A percentile compares a stretch with the other conserved stretches of the same genome.
phyloP scores from a whole-genome alignment of 2,888 invertebrate genomes.

The Mellilla xanthometata region DNA sequence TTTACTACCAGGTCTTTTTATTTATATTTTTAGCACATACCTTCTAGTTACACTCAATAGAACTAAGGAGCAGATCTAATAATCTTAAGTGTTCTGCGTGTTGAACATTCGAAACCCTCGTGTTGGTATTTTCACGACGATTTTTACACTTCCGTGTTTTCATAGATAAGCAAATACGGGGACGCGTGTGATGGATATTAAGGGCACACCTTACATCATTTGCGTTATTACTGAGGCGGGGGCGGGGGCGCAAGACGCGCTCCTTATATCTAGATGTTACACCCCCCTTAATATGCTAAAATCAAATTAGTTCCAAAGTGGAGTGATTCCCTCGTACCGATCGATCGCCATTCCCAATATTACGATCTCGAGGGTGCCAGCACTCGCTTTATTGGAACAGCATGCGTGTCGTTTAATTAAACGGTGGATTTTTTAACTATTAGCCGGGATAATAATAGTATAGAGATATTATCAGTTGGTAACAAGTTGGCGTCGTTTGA shows the following conservation, averaged over 20 bases:
- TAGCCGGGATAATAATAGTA: slow-evolving; percentile 36
- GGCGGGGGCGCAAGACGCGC: slow-evolving; percentile 67
- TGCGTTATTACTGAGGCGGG: slow-evolving; percentile 70
- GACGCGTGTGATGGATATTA: slow-evolving; percentile 81
- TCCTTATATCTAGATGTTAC: slow-evolving; percentile 76
- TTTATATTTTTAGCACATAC: too few relatives aligned
- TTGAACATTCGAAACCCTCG: slow-evolving; percentile 58
- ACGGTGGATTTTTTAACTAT: slow-evolving; percentile 39
- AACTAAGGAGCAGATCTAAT: slow-evolving; percentile 49
- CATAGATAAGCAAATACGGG: slow-evolving; percentile 82
- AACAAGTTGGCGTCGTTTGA: slow-evolving; percentile 61
- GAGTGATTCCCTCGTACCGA: slow-evolving; percentile 71
- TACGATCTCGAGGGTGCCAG: slow-evolving; percentile 48
- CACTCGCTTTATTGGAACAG: slow-evolving; percentile 55
- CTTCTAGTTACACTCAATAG: not conserved
- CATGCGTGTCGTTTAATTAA: slow-evolving; percentile 55
- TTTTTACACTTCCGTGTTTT: slow-evolving; percentile 81
- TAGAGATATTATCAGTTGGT: slow-evolving; percentile 50
- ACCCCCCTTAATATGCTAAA: slow-evolving; percentile 81
- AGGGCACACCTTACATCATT: slow-evolving; percentile 82
- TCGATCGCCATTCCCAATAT: slow-evolving; percentile 73
- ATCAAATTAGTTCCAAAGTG: slow-evolving; percentile 81
- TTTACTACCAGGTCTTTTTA: too few relatives aligned
- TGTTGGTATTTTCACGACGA: slow-evolving; percentile 65
- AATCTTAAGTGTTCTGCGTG: slow-evolving; percentile 67